A percentile compares a stretch with the other conserved stretches of the same genome.
phyloP scores from a whole-genome alignment of 2,113 vertebrate genomes.

The Phalacrocorax aristotelis region DNA sequence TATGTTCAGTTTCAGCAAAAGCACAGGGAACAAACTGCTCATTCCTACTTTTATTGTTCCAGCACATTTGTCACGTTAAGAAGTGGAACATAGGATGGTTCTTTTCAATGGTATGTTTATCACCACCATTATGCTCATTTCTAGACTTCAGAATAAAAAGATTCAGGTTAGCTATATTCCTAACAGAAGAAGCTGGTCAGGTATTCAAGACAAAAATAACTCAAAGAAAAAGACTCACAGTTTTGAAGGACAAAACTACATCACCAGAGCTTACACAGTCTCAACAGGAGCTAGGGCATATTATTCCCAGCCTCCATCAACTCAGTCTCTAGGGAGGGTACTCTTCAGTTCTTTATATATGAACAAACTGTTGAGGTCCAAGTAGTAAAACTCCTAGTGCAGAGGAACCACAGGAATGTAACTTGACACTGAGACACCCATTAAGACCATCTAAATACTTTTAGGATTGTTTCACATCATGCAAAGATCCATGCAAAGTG shows the following conservation, averaged over 20 bases:
- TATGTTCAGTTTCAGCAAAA: slow-evolving; percentile 12
- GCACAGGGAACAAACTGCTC: background rate
- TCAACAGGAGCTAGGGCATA: background rate
- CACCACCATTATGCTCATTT: background rate
- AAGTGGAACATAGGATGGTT: background rate
- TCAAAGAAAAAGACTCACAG: background rate
- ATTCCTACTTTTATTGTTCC: background rate
- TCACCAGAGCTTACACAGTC: background rate
- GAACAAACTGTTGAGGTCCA: background rate
- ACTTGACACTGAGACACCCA: background rate
- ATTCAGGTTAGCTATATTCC: background rate
- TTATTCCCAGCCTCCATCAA: background rate
- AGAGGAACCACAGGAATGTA: background rate
- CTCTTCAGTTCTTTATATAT: background rate
- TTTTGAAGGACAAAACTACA: background rate
- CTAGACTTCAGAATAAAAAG: background rate
- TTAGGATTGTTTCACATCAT: background rate
- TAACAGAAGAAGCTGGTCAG: background rate
- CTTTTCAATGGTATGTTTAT: background rate
- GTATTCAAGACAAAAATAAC: background rate
- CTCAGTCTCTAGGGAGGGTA: background rate
- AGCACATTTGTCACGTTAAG: background rate
- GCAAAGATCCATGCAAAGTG: background rate
- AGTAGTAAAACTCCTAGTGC: accelerated
- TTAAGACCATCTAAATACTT: background rate